Percentiles rank a stretch among this genome's conserved stretches.
phyloP scores from a whole-genome alignment of 1,140 invertebrate genomes.

The Spodoptera frugiperda region DNA sequence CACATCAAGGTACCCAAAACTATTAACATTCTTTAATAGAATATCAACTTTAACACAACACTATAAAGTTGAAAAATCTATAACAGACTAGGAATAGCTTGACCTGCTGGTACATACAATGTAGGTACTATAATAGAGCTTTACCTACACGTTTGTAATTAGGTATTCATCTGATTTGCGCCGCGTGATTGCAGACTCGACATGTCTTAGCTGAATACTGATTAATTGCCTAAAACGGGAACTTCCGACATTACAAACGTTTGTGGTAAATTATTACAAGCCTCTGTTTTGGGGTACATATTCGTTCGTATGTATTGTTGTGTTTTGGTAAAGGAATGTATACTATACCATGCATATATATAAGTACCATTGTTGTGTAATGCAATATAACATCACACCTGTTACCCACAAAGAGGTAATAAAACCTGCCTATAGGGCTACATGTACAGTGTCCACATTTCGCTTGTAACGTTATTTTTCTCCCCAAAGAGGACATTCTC shows the following conservation, averaged over 20 bases:
- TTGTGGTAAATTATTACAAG: not conserved
- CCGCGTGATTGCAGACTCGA: constrained; percentile 19
- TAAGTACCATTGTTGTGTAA: too few species aligned
- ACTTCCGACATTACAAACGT: constrained; percentile 3
- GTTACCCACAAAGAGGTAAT: too few species aligned
- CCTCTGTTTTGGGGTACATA: not conserved
- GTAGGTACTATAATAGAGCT: not conserved
- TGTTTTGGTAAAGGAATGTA: not conserved
- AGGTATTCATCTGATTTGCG: constrained; percentile 4
- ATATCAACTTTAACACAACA: too few species aligned
- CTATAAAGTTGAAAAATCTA: too few species aligned
- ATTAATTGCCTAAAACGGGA: constrained; percentile 15
- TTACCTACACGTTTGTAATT: not conserved
- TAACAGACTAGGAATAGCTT: too few species aligned
- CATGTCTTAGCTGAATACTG: constrained; percentile 16
- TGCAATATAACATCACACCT: too few species aligned
- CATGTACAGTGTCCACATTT: too few species aligned
- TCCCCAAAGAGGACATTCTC: too few species aligned
- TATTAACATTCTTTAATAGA: too few species aligned
- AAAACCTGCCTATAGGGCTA: too few species aligned
- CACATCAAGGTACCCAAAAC: not conserved
- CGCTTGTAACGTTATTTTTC: too few species aligned
- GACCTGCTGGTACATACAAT: too few species aligned
- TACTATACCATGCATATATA: not conserved
- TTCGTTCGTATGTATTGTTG: not conserved